Conservation (phyloP, 2,888 invertebrate genomes). For the Xylophagus ater region DNA sequence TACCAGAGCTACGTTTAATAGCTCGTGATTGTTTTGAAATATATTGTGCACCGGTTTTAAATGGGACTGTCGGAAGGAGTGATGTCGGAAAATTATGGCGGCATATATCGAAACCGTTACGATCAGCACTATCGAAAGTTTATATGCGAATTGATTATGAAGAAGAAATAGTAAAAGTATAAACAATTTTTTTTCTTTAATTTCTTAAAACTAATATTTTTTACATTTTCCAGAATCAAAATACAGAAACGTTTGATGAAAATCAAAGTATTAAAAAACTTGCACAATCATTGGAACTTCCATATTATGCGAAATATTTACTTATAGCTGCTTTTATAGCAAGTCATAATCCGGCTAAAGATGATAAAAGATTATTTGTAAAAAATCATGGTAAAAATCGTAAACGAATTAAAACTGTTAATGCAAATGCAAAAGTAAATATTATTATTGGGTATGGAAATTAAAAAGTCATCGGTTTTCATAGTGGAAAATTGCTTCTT, state of each 20-base stretch:
- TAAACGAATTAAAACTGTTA: slow-evolving; percentile 51
- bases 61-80: slow-evolving; percentile 47
- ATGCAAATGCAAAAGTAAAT: slow-evolving; percentile 46
- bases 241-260: slow-evolving; percentile 9
- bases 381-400: slow-evolving; percentile 64
- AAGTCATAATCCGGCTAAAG: slow-evolving; percentile 81
- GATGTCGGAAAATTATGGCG: slow-evolving; percentile 68
- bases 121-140: slow-evolving; percentile 61
- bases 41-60: slow-evolving; percentile 68
- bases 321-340: slow-evolving; percentile 85
- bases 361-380: slow-evolving; percentile 77
- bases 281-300: slow-evolving; percentile 63
- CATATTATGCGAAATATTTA: slow-evolving; percentile 81
- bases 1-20: slow-evolving; percentile 72
- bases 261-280: slow-evolving; percentile 41
- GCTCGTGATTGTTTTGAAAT: slow-evolving; percentile 63
- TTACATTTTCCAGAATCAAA: slow-evolving; percentile 1
- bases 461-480: too few species aligned
- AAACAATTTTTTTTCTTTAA: not conserved
- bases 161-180: not conserved
- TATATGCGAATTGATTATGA: slow-evolving; percentile 53
- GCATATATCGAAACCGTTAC: slow-evolving; percentile 64
- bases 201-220: not conserved
- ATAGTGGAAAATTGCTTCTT: too few species aligned
- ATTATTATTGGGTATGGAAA: too few species aligned